A percentile compares a stretch with the other conserved stretches of the same genome.
Evolutionary conservation across 2,797 vertebrate genomes (phyloP).

Genomic region (Myotis pilosus): DNA sequence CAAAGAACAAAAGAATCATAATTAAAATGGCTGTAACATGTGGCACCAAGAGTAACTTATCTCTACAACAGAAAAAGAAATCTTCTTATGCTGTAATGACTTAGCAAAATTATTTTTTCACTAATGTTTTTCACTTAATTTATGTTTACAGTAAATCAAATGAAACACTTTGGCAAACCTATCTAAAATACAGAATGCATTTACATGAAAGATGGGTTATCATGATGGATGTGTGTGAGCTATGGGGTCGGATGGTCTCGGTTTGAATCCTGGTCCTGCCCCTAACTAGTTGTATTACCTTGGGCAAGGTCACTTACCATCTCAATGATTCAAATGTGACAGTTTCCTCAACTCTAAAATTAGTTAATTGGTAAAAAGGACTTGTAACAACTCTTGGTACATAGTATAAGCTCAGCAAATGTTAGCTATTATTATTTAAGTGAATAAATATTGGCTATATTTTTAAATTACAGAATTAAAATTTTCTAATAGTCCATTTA

Average conservation of each 20-base stretch:
- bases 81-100: neutral
- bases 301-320: neutral
- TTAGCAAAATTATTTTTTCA: conserved; percentile 26
- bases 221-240: neutral
- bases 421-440: conserved; percentile 32
- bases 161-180: neutral
- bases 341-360: conserved; percentile 13
- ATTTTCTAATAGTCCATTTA: conserved; percentile 8
- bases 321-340: neutral
- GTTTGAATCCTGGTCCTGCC: neutral
- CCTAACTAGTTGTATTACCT: neutral
- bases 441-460: neutral
- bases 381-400: neutral
- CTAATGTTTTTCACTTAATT: conserved; percentile 3
- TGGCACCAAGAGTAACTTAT: neutral
- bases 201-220: neutral
- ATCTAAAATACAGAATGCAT: neutral
- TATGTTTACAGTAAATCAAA: neutral
- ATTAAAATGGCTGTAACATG: neutral
- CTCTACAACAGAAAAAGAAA: neutral
- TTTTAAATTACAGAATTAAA: conserved; percentile 18
- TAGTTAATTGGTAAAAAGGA: neutral
- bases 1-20: neutral
- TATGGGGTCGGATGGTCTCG: neutral
- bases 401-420: neutral